These are phyloP conservation scores for Saccostrea glomerata DNA, from an alignment of 1,140 invertebrate genomes.

Conservation along the genomic window DNA sequence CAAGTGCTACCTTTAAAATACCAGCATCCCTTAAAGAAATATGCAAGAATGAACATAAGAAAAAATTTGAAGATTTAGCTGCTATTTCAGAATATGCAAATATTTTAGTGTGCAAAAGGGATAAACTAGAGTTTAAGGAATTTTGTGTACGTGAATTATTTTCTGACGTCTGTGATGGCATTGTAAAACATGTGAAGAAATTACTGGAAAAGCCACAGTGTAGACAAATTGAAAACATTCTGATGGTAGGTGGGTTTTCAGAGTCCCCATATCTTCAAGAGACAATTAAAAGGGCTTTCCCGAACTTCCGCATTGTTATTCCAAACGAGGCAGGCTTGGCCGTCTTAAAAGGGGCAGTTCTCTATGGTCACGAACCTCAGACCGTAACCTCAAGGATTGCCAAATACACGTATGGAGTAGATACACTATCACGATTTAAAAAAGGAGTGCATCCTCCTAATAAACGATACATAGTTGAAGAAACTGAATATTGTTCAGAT, in stretches of 20 bases:
- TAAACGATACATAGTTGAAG: conserved; percentile 21
- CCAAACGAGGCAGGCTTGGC: conserved; percentile 57
- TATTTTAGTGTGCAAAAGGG: background rate
- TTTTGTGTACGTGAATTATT: background rate
- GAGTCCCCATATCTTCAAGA: conserved; percentile 50
- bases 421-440: conserved; percentile 30
- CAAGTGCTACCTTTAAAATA: conserved; percentile 53
- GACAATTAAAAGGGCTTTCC: conserved; percentile 44
- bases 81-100: background rate
- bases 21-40: conserved; percentile 33
- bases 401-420: conserved; percentile 55
- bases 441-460: conserved; percentile 15
- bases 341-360: conserved; percentile 62
- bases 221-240: conserved; percentile 40
- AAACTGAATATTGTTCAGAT: conserved; percentile 46
- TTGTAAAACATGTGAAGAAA: conserved; percentile 8
- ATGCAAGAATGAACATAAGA: background rate
- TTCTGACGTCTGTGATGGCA: background rate
- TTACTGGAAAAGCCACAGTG: background rate
- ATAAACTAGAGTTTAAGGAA: background rate
- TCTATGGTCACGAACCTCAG: conserved; percentile 55
- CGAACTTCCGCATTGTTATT: conserved; percentile 41
- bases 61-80: background rate
- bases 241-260: conserved; percentile 62
- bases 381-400: conserved; percentile 40